Percentiles rank a stretch among this genome's conserved stretches.
These are phyloP conservation scores for Ceryle rudis DNA, from an alignment of 2,797 vertebrate genomes.

Conservation along the genomic window DNA sequence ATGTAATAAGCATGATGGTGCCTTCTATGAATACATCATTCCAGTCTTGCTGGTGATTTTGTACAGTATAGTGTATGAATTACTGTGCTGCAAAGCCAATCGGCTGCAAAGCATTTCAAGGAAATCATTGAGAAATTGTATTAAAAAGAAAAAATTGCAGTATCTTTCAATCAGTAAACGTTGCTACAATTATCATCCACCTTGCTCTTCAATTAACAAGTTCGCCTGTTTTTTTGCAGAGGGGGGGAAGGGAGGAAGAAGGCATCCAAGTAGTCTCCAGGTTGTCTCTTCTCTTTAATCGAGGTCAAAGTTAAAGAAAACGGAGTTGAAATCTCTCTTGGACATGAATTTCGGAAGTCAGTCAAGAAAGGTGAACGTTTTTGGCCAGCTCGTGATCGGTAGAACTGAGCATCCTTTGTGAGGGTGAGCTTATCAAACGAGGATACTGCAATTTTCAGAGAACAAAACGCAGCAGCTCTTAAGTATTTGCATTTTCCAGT, in stretches of 20 bases:
- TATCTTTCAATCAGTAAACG: constrained; percentile 83
- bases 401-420: constrained; percentile 36
- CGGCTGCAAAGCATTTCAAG: constrained; percentile 80
- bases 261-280: constrained; percentile 46
- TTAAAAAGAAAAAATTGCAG: constrained; percentile 82
- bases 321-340: constrained; percentile 34
- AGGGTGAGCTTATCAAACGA: constrained; percentile 61
- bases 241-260: constrained; percentile 67
- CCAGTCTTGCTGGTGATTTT: constrained; percentile 90
- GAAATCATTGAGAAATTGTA: constrained; percentile 77
- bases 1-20: constrained; percentile 95
- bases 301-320: background rate
- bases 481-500: constrained; percentile 74
- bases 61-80: constrained; percentile 84
- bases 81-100: constrained; percentile 83
- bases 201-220: constrained; percentile 75
- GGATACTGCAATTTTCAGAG: constrained; percentile 82
- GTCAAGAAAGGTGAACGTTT: background rate
- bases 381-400: constrained; percentile 28
- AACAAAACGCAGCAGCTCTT: constrained; percentile 70
- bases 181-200: constrained; percentile 75
- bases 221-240: constrained; percentile 67
- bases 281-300: constrained; percentile 63
- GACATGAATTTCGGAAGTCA: constrained; percentile 21
- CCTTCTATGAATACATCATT: constrained; percentile 93